phyloP scores from a whole-genome alignment of 2,888 invertebrate species.

The Polydrusus pterygomalis region DNA sequence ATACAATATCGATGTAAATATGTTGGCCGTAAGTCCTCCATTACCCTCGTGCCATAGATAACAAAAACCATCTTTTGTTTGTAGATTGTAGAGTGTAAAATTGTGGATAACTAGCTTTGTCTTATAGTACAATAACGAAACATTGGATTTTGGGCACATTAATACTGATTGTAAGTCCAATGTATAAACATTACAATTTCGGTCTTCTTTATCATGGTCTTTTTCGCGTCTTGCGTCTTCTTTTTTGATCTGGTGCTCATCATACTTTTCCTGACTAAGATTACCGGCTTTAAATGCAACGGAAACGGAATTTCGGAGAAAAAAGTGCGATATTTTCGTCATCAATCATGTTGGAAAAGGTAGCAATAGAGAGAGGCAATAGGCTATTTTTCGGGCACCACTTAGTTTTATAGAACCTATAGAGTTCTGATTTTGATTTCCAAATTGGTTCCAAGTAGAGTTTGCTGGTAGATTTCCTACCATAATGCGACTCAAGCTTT shows the following conservation, averaged over 20 bases:
- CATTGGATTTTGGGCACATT: not conserved
- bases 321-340: not conserved
- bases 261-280: not conserved
- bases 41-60: not conserved
- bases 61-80: not conserved
- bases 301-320: not conserved
- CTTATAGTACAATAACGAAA: not conserved
- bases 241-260: not conserved
- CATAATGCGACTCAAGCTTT: not conserved
- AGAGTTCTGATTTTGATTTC: not conserved
- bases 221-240: not conserved
- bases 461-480: not conserved
- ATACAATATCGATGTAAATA: not conserved
- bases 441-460: constrained; percentile 9
- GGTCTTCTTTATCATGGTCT: not conserved
- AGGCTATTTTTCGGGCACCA: not conserved
- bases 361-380: not conserved
- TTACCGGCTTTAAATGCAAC: not conserved
- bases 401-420: not conserved
- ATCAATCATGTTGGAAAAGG: too few species aligned
- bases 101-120: not conserved
- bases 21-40: not conserved
- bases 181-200: not conserved
- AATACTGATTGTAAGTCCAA: not conserved
- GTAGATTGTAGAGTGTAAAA: not conserved